Conservation (phyloP, 2,113 vertebrate species). For the Tetrax tetrax region DNA sequence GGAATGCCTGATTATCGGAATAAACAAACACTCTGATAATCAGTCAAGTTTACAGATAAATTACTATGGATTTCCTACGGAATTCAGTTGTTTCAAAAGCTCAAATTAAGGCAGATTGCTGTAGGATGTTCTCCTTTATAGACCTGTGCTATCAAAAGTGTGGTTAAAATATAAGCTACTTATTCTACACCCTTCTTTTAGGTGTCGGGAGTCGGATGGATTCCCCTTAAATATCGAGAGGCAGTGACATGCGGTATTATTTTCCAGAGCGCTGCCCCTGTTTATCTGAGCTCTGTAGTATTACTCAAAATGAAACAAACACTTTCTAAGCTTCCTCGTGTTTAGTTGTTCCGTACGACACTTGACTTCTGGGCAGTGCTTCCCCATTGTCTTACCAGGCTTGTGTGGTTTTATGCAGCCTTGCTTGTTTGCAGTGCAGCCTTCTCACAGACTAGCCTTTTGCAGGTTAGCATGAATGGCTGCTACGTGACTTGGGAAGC, state of each 20-base stretch:
- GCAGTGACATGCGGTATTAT: rapidly evolving
- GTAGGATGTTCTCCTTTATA: neutral
- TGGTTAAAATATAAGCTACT: neutral
- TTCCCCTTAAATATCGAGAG: neutral
- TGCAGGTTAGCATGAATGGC: neutral
- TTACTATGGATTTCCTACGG: neutral
- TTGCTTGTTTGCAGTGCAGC: neutral
- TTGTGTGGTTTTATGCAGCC: rapidly evolving
- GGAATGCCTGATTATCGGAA: neutral
- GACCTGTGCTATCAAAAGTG: neutral
- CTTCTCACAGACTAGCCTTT: neutral
- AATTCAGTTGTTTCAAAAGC: neutral
- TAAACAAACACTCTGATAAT: neutral
- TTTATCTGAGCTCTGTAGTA: neutral
- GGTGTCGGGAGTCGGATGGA: neutral
- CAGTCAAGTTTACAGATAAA: neutral
- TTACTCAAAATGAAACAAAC: neutral
- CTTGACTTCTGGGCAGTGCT: neutral
- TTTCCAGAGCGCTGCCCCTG: rapidly evolving
- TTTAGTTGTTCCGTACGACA: neutral
- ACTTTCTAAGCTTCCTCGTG: neutral
- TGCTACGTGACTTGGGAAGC: neutral
- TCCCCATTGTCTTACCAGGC: neutral
- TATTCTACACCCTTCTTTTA: neutral
- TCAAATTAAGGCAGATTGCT: neutral